Conservation (phyloP, 2,113 vertebrate genomes). For the Hiodon alosoides region DNA sequence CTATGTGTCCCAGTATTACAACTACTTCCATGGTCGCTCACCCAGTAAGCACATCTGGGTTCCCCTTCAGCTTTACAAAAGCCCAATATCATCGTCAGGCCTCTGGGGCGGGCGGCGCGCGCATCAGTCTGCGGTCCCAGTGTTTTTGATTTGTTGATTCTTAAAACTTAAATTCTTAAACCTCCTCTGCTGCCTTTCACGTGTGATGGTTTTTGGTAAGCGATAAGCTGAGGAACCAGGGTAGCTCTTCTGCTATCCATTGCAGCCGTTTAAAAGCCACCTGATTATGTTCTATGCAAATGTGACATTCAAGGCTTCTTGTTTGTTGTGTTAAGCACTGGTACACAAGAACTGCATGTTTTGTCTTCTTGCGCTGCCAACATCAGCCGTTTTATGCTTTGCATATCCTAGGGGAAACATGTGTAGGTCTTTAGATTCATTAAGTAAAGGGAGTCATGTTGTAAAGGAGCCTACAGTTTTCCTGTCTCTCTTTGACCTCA, state of each 20-base stretch:
- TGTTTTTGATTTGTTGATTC: not conserved
- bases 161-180: not conserved
- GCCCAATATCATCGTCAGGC: not conserved
- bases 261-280: too few relatives aligned
- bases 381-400: not conserved
- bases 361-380: not conserved
- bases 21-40: slow-evolving; percentile 90
- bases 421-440: not conserved
- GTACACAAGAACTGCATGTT: slow-evolving; percentile 1
- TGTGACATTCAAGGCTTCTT: not conserved
- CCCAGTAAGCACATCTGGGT: slow-evolving; percentile 74
- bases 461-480: not conserved
- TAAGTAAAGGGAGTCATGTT: not conserved
- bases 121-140: not conserved
- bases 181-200: not conserved
- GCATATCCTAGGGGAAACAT: not conserved
- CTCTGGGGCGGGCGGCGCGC: not conserved
- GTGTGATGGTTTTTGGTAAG: not conserved
- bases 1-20: slow-evolving; percentile 96
- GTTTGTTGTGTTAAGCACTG: not conserved
- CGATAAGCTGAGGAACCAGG: too few relatives aligned
- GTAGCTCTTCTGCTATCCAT: too few relatives aligned
- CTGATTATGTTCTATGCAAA: not conserved
- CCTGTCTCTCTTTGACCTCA: not conserved
- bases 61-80: not conserved